Conservation (phyloP, 2,888 invertebrate genomes). For the Latrodectus elegans region DNA sequence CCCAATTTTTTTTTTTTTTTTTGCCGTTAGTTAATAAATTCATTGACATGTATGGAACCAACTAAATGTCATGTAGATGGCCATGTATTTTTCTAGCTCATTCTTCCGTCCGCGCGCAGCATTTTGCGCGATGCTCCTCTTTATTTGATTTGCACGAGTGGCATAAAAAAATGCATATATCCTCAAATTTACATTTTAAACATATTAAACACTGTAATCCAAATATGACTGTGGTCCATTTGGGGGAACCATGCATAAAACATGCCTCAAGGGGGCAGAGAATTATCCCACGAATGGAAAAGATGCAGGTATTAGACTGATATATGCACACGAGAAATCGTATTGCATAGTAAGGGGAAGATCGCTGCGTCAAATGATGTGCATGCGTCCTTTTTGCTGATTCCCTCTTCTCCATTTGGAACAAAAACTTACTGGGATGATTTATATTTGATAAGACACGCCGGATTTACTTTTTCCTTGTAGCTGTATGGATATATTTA, state of each 20-base stretch:
- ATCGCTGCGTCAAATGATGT: constrained; percentile 63
- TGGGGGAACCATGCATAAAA: constrained; percentile 67
- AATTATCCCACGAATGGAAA: constrained; percentile 65
- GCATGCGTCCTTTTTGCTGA: constrained; percentile 66
- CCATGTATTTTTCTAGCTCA: constrained; percentile 48
- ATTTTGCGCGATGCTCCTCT: constrained; percentile 29
- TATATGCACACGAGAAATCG: constrained; percentile 62
- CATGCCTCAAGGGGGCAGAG: constrained; percentile 54
- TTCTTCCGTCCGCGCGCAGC: constrained; percentile 6
- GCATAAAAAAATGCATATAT: constrained; percentile 47
- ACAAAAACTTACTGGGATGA: constrained; percentile 69
- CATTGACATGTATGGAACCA: constrained; percentile 64
- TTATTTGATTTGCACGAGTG: constrained; percentile 65
- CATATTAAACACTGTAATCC: constrained; percentile 70
- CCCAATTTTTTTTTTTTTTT: constrained; percentile 14
- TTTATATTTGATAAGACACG: constrained; percentile 70
- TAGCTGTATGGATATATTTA: constrained; percentile 34
- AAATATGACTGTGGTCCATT: constrained; percentile 69
- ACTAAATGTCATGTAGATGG: constrained; percentile 68
- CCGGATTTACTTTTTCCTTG: constrained; percentile 62
- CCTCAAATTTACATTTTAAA: constrained; percentile 69
- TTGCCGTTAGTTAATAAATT: constrained; percentile 62
- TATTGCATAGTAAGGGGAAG: constrained; percentile 40
- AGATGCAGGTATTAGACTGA: constrained; percentile 69
- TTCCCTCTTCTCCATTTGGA: constrained; percentile 68